Base-by-base conservation (phyloP, 2,113 vertebrate genomes). In the Leucosticte australis region DNA sequence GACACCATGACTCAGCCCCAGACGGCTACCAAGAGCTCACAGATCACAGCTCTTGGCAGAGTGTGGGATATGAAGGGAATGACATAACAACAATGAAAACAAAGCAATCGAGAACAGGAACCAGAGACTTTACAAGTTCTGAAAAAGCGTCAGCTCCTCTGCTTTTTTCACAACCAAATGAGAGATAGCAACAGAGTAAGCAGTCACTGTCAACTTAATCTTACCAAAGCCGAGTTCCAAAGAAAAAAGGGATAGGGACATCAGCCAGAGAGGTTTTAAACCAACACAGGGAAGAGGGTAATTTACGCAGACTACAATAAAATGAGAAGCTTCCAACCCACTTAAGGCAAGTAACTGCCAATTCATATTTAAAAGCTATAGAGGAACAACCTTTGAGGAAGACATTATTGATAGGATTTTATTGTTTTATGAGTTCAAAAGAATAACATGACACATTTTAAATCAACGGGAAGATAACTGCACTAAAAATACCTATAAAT, bases 1-100 rank as follows among this genome's bases (percentile, higher is more conserved):
- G 74, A 73, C 87, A 91, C 60, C 75, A 80, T 94, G 95, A 97
- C 89, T 95, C 94, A 96, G 91, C 87, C 78, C 67, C 87, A 94
- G 75, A 64, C 70, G 22, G 84, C 93, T 80, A 94, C 90, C 63
- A 74, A 80, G 84, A 94, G 50, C 84, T 89, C 57, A 42, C 49
- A 87, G 59, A 85, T 62, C 73, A 67, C 6, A 91, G 91, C 82
- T 86, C 82, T 64, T 86, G 68, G 90, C 91, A 92, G 63, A 0
- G 9, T 6, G 30, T 3, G 12, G 67, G 77, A 59, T 14, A 62
- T 2, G 59, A 91, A 87, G 21, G 30, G 68, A 70, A 93, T 80
- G 85, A 95, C 78, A 93, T 73, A 93, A 95, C 56, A 89, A 87
- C 86, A 80, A 65, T 26, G 27, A 87, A 93, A 92, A 55, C 79